phyloP scores from a whole-genome alignment of 2,797 vertebrate genomes.

The Platalea minor region DNA sequence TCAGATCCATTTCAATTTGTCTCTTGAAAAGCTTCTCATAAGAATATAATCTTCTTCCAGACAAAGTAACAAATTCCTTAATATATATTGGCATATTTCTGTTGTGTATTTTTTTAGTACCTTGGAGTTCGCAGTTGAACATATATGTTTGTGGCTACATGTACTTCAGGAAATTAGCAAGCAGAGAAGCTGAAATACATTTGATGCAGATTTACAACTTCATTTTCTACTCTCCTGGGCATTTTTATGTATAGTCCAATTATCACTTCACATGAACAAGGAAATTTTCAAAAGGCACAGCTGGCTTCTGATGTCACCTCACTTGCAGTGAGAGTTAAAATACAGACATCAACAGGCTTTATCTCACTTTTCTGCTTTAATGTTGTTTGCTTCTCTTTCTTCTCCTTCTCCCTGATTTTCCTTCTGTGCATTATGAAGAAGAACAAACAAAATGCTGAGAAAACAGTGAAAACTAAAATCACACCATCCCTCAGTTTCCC shows the following conservation, averaged over 20 bases:
- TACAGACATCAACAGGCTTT: neutral
- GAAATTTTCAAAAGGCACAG: constrained; percentile 20
- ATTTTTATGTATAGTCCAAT: neutral
- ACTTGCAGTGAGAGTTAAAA: neutral
- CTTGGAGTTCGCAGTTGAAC: neutral
- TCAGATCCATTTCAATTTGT: neutral
- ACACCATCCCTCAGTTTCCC: neutral
- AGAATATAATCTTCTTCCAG: neutral
- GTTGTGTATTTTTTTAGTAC: neutral
- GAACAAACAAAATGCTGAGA: neutral
- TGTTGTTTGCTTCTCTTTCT: neutral
- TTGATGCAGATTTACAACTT: neutral
- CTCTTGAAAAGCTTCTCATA: neutral
- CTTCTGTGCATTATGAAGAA: neutral
- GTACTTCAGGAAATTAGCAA: neutral
- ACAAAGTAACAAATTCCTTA: neutral
- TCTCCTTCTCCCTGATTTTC: neutral
- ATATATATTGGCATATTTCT: neutral
- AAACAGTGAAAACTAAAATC: neutral
- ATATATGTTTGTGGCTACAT: neutral
- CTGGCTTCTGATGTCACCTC: neutral
- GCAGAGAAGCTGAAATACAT: neutral
- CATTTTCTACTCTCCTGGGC: neutral
- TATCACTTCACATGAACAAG: constrained; percentile 2
- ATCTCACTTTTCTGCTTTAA: neutral